A percentile compares a stretch with the other conserved stretches of the same genome.
phyloP scores from a whole-genome alignment of 1,140 invertebrate genomes.

The Teleopsis dalmanni region DNA sequence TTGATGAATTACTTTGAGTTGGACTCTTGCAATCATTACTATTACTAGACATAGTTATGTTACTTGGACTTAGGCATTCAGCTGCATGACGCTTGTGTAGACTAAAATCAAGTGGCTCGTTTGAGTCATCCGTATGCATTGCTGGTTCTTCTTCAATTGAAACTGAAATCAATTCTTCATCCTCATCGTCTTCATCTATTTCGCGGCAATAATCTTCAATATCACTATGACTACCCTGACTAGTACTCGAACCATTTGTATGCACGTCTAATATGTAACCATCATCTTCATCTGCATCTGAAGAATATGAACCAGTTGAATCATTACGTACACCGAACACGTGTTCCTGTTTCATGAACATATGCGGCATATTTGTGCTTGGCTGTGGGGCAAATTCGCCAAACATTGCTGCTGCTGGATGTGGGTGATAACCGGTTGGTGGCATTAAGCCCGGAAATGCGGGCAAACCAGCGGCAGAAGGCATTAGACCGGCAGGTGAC shows the following conservation, averaged over 20 bases:
- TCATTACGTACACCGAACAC: not conserved
- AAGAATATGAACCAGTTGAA: slow-evolving; percentile 1
- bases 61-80: slow-evolving; percentile 1
- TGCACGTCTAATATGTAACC: slow-evolving; percentile 33
- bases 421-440: slow-evolving; percentile 40
- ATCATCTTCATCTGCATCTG: slow-evolving; percentile 22
- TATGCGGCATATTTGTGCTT: slow-evolving; percentile 3
- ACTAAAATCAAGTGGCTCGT: slow-evolving; percentile 36
- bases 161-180: slow-evolving; percentile 9
- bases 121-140: slow-evolving; percentile 5
- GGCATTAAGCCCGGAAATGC: slow-evolving; percentile 47
- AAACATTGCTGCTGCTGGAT: slow-evolving; percentile 15
- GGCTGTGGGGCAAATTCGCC: slow-evolving; percentile 7
- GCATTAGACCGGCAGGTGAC: slow-evolving; percentile 26
- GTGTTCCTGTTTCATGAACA: slow-evolving; percentile 7
- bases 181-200: slow-evolving; percentile 13
- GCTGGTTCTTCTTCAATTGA: slow-evolving; percentile 11
- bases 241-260: slow-evolving; percentile 24
- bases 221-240: slow-evolving; percentile 30
- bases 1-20: not conserved
- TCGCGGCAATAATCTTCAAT: slow-evolving; percentile 17
- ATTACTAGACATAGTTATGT: not conserved
- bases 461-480: slow-evolving; percentile 40
- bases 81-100: slow-evolving; percentile 27
- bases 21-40: not conserved